Conservation (phyloP, 2,113 vertebrate species). For the Circaetus cinerascens region DNA sequence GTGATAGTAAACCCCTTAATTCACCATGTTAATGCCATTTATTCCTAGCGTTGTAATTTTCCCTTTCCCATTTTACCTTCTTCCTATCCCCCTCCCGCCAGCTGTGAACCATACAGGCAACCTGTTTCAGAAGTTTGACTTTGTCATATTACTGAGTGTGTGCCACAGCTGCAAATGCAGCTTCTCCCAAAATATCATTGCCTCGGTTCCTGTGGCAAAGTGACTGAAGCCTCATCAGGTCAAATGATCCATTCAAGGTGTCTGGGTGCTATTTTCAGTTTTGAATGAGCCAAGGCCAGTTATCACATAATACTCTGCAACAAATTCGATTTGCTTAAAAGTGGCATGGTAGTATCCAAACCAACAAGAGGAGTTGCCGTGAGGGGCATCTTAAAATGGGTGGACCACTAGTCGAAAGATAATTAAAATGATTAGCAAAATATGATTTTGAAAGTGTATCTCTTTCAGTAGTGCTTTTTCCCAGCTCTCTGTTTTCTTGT, state of each 20-base stretch:
- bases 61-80: not conserved
- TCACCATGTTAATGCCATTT: not conserved
- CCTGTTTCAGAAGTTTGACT: not conserved
- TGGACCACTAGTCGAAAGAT: not conserved
- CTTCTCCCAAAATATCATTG: not conserved
- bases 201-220: not conserved
- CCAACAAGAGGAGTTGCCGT: not conserved
- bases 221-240: not conserved
- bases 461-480: not conserved
- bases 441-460: not conserved
- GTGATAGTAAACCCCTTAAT: not conserved
- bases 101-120: not conserved
- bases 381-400: not conserved
- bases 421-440: not conserved
- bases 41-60: not conserved
- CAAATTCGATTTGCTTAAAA: not conserved
- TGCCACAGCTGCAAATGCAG: not conserved
- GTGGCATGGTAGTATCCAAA: not conserved
- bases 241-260: not conserved
- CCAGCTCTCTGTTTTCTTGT: conserved; percentile 29
- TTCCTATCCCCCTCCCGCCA: not conserved
- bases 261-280: not conserved
- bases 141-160: not conserved
- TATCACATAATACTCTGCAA: not conserved
- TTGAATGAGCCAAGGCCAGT: not conserved